Conservation (phyloP, 1,140 invertebrate genomes). For the Drosophila prosaltans region DNA sequence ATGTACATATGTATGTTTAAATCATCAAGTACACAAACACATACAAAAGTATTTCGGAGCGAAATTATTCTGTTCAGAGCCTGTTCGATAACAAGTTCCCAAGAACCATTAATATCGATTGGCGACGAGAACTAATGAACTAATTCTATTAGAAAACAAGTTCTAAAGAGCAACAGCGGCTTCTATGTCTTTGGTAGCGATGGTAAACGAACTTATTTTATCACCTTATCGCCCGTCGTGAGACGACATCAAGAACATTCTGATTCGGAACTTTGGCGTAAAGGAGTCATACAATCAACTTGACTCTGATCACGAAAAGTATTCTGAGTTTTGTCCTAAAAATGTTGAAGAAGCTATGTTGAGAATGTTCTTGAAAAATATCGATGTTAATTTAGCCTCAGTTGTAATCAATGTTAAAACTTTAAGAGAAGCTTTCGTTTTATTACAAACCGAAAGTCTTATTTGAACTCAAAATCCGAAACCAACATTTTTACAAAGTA, state of each 20-base stretch:
- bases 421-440: not conserved
- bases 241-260: not conserved
- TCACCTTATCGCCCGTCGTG: conserved; percentile 12
- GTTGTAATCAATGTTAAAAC: not conserved
- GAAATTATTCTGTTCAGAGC: not conserved
- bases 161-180: conserved; percentile 15
- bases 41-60: too few species aligned
- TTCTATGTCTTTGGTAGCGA: conserved; percentile 13
- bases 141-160: not conserved
- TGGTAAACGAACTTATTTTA: conserved; percentile 2
- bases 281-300: conserved; percentile 1
- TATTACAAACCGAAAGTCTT: not conserved
- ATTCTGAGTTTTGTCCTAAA: not conserved
- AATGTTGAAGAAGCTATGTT: too few species aligned
- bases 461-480: not conserved
- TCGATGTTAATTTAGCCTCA: not conserved
- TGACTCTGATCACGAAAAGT: conserved; percentile 12
- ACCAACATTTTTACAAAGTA: not conserved
- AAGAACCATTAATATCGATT: not conserved
- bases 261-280: not conserved
- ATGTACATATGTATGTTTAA: not conserved
- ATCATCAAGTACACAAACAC: too few species aligned
- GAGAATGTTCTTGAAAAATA: too few species aligned
- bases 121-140: not conserved
- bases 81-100: not conserved